phyloP scores from a whole-genome alignment of 2,113 vertebrate species.

The Thalassarche chlororhynchos region DNA sequence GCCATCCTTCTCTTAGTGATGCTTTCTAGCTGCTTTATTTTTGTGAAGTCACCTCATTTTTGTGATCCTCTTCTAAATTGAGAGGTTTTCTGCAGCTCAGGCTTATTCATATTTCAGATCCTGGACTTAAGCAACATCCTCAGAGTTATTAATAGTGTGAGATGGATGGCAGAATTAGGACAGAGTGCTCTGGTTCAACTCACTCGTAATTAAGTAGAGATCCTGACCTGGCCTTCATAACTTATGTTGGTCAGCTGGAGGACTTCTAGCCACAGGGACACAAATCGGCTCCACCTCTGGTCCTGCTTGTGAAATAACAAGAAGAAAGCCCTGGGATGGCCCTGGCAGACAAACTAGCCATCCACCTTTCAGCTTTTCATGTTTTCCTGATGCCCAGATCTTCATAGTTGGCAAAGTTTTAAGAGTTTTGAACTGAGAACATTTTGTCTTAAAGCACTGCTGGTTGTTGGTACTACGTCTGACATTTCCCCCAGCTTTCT shows the following conservation, averaged over 20 bases:
- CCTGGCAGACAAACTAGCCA: not conserved
- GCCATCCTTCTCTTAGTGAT: not conserved
- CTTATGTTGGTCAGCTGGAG: not conserved
- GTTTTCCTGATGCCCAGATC: not conserved
- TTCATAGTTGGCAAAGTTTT: not conserved
- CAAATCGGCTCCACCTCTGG: not conserved
- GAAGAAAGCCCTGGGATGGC: not conserved
- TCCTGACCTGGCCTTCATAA: not conserved
- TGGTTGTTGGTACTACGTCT: not conserved
- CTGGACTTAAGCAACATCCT: not conserved
- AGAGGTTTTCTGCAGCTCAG: not conserved
- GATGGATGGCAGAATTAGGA: not conserved
- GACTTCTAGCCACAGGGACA: not conserved
- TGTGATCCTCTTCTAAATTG: not conserved
- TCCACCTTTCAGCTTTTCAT: not conserved
- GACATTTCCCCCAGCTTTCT: not conserved
- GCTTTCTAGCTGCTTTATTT: not conserved
- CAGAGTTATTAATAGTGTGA: not conserved
- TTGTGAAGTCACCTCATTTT: not conserved
- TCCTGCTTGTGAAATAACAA: not conserved
- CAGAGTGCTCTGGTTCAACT: not conserved
- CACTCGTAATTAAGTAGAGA: not conserved
- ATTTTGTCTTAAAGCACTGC: not conserved
- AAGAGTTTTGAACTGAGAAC: not conserved
- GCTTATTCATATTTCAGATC: slow-evolving; percentile 38